Base-by-base conservation (phyloP, 1,140 invertebrate species). In the Oncopodura yosiiana region DNA sequence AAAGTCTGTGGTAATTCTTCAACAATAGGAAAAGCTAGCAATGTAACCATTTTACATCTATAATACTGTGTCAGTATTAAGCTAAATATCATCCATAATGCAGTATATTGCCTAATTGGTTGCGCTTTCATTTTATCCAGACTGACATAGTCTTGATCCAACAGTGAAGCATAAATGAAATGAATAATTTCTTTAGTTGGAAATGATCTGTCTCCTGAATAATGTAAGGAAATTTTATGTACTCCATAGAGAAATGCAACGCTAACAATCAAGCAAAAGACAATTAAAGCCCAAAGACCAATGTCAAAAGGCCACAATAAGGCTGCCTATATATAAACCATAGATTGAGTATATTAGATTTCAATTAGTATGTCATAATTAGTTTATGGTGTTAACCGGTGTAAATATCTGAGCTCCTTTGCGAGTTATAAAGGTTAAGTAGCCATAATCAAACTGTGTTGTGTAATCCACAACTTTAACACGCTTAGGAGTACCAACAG, bases 21-120 rank as follows among this genome's bases (percentile, higher is more conserved):
- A 3, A 51, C 6, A 27, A 60, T 42, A 3, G 53, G 53, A 52
- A 60, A 60, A 18, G 52, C 58, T n/a, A 60, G 48, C 3, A 53
- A 23, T 5, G 46, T 27, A 1, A 60, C 58, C n/a, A 60, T 27
- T 41, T 60, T 60, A 6, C 49, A 60, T 19, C 53, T 38, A 19
- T 60, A 60, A 21, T 30, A 21, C 12, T 29, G 56, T 3, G 37
- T 51, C 1, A 49, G 19, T 19, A 56, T 29, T 18, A 60, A 12
- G 1, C 36, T 49, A 38, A 51, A 56, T n/a, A 60, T 39, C 8
- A 60, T 12, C 52, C 53, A 60, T 2, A 52, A 24, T 4, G 43
- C 36, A 3, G 24, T 30, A 32, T 56, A 41, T 14, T 52, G 23
- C 19, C 53, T 29, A 9, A 56, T 6, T 3, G 53, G 46, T 4